Evolutionary conservation across 1,140 invertebrate species (phyloP), one percentile per base, ranked within the genome.

Genomic region (Plectus sambesii): DNA sequence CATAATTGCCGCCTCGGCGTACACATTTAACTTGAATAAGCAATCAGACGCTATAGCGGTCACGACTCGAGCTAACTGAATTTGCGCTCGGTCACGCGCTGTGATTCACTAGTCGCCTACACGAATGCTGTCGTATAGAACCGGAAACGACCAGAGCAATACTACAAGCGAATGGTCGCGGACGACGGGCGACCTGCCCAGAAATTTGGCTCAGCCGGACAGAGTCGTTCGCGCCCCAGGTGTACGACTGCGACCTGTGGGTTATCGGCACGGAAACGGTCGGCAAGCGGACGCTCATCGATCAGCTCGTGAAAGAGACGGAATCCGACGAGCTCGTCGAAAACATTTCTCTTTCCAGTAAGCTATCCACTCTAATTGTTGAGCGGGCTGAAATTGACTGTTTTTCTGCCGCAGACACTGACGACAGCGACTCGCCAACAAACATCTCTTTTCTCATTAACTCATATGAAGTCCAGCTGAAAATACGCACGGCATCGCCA

Each of bases 371-470:
- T n/a, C n/a, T n/a, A n/a, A n/a, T n/a, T 20, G 23, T 22, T 33
- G 24, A 25, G 38, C 27, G 27, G 47, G 9, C 12, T 17, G 26
- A 20, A 47, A 9, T 37, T 17, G 20, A n/a, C n/a, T n/a, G 27
- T 15, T 22, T 51, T 51, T 37, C 12, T 35, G 55, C 42, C n/a
- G 20, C 50, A 27, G 56, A 58, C 22, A 44, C 17, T 60, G 33
- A 53, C 24, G 27, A 12, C 20, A 33, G 15, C n/a, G 12, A 48
- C 39, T 27, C 54, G 35, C n/a, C n/a, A n/a, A n/a, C n/a, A n/a
- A 59, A 41, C 5, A 44, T 63, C 17, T 29, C 51, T 15, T 60
- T 62, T 44, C 17, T 62, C 48, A 48, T 64, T 35, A 64, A 62
- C 30, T 55, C 61, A 23, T 42, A 39, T 15, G 61, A 64, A 41